Conservation (phyloP, 2,797 vertebrate species). For the Lepidocolaptes lacrymiger region DNA sequence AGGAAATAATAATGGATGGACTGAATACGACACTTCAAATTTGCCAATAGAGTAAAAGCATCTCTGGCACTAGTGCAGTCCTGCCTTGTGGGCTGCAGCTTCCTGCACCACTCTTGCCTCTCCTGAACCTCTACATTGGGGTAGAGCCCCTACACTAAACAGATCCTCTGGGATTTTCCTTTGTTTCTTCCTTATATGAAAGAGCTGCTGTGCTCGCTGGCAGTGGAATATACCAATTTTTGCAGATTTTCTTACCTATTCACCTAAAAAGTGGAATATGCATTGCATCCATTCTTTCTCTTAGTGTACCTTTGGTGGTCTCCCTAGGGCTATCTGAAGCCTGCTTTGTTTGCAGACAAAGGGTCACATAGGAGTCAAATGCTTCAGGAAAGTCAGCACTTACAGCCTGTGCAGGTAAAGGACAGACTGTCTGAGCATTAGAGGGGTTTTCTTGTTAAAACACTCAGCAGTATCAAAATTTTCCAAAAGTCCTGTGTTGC, state of each 20-base stretch:
- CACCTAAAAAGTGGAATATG: neutral
- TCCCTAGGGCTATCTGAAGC: neutral
- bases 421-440: neutral
- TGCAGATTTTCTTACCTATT: neutral
- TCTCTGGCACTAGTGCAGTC: neutral
- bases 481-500: neutral
- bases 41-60: neutral
- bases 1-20: constrained; percentile 1
- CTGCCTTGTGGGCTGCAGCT: neutral
- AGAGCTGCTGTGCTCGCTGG: neutral
- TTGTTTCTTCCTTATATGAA: neutral
- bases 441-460: neutral
- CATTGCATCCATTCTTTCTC: neutral
- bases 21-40: constrained; percentile 1
- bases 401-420: neutral
- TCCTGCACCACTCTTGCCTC: neutral
- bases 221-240: neutral
- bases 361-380: neutral
- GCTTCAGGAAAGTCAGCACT: neutral
- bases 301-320: neutral
- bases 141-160: neutral
- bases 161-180: neutral
- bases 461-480: fast-evolving
- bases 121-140: neutral
- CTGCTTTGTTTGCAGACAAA: neutral